Evolutionary conservation across 2,888 invertebrate species (phyloP).

Genomic region (Heliconius aoede): DNA sequence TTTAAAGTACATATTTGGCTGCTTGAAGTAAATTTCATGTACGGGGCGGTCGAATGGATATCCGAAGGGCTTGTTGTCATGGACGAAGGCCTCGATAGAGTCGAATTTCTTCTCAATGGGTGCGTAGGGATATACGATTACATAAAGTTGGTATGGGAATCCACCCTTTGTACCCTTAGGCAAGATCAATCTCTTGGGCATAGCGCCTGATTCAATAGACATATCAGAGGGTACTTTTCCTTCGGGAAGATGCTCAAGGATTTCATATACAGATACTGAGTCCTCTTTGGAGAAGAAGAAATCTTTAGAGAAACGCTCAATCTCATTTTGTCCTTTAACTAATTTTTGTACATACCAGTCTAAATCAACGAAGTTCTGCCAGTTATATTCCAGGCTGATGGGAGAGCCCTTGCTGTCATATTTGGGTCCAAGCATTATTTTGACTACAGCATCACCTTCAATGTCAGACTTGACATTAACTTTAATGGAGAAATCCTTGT

Average conservation of each 20-base stretch:
- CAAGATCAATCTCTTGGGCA: constrained; percentile 87
- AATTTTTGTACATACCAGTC: constrained; percentile 85
- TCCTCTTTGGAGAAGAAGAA: constrained; percentile 86
- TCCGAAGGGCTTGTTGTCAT: constrained; percentile 81
- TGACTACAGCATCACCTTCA: constrained; percentile 82
- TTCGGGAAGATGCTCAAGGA: constrained; percentile 84
- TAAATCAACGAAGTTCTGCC: constrained; percentile 84
- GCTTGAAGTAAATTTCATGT: constrained; percentile 70
- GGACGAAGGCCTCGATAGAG: constrained; percentile 57
- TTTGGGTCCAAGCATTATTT: constrained; percentile 88
- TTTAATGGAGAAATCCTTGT: constrained; percentile 86
- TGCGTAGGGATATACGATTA: constrained; percentile 83
- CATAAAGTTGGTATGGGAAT: constrained; percentile 86
- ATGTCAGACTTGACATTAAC: constrained; percentile 85
- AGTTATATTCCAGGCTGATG: constrained; percentile 80
- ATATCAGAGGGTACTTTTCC: constrained; percentile 79
- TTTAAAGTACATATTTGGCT: constrained; percentile 85
- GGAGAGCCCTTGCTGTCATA: constrained; percentile 83
- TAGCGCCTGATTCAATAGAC: constrained; percentile 81
- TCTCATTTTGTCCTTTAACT: constrained; percentile 84
- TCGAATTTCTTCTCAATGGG: constrained; percentile 63
- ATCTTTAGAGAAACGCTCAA: constrained; percentile 86
- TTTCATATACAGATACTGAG: constrained; percentile 83
- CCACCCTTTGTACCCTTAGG: constrained; percentile 89
- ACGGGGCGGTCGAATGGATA: constrained; percentile 85